phyloP scores from a whole-genome alignment of 2,113 vertebrate genomes.

The Chamaea fasciata region DNA sequence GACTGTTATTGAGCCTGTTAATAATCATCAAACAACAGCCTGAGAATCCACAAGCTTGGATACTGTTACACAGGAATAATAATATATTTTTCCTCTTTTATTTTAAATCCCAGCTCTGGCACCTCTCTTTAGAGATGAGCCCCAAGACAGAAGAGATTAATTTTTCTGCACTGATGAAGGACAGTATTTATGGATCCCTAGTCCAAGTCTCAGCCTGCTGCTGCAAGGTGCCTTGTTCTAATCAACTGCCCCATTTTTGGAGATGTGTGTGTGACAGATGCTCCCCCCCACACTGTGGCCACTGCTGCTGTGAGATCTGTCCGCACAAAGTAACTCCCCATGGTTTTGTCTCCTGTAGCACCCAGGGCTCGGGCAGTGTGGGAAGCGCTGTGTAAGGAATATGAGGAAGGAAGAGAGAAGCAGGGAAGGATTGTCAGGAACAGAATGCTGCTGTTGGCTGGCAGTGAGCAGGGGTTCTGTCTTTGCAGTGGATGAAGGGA shows the following conservation, averaged over 20 bases:
- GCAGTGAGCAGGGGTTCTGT: neutral
- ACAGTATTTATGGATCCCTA: neutral
- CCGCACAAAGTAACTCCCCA: neutral
- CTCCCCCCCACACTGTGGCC: neutral
- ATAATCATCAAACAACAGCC: neutral
- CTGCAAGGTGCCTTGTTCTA: neutral
- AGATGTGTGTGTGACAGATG: neutral
- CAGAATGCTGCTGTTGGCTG: neutral
- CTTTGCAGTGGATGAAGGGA: neutral
- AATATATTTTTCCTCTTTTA: neutral
- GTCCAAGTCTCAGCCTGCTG: neutral
- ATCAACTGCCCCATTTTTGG: neutral
- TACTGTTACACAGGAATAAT: neutral
- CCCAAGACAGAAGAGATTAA: neutral
- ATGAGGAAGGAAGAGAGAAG: neutral
- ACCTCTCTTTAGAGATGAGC: neutral
- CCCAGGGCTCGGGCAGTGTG: fast-evolving
- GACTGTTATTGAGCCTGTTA: neutral
- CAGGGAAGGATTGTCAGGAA: neutral
- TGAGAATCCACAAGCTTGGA: neutral
- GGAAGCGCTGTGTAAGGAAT: neutral
- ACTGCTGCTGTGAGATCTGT: neutral
- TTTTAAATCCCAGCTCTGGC: neutral
- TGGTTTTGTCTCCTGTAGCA: neutral
- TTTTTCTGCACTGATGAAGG: neutral